A percentile compares a stretch with the other conserved stretches of the same genome.
Conservation (phyloP, 2,113 vertebrate species). For the Sinocyclocheilus anophthalmus region DNA sequence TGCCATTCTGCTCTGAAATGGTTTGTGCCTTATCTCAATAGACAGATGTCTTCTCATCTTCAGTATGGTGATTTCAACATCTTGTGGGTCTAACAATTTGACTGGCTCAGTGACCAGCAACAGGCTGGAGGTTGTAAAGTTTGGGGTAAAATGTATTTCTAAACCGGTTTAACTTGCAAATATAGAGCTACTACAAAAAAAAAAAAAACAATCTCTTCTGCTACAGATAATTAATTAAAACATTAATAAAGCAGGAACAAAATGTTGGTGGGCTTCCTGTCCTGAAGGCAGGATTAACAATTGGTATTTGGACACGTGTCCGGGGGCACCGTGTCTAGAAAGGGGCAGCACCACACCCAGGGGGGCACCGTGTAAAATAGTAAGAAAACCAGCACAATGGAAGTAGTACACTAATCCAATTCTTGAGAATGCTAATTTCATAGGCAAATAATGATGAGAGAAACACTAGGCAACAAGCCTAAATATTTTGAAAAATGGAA, state of each 20-base stretch:
- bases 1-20: conserved; percentile 37
- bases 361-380: neutral
- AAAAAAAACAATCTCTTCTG: neutral
- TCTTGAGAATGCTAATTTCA: neutral
- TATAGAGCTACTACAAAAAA: neutral
- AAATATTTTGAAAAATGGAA: neutral
- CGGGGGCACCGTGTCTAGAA: neutral
- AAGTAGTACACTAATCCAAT: neutral
- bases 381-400: neutral
- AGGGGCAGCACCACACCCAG: neutral
- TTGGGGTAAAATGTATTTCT: neutral
- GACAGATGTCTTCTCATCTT: conserved; percentile 60
- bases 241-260: neutral
- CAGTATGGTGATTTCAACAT: conserved; percentile 56
- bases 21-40: conserved; percentile 62
- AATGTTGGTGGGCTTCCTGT: neutral
- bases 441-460: neutral
- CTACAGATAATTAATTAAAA: neutral
- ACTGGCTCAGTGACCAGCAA: conserved; percentile 37
- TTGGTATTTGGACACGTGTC: neutral
- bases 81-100: conserved; percentile 52
- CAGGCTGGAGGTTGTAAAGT: neutral
- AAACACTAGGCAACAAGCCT: neutral
- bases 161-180: neutral
- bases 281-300: neutral